phyloP scores from a whole-genome alignment of 2,113 vertebrate species.

The Lepisosteus osseus region DNA sequence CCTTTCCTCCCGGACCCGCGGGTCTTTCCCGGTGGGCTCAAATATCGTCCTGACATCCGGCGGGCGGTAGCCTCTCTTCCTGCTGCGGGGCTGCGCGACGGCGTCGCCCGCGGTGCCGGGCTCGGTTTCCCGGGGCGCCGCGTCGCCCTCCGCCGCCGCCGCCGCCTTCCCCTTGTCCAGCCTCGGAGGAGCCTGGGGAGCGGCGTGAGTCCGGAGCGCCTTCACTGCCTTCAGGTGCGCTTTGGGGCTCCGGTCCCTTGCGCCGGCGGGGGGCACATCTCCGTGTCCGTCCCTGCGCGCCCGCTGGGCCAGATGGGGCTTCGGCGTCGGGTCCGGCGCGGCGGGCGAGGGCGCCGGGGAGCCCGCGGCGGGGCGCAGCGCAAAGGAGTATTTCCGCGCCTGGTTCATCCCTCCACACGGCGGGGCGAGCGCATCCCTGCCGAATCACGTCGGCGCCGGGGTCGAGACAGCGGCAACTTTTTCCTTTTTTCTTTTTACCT shows the following conservation, averaged over 20 bases:
- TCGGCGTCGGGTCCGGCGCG: slow-evolving; percentile 10
- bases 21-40: slow-evolving; percentile 48
- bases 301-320: background rate
- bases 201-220: slow-evolving; percentile 42
- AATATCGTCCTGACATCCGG: slow-evolving; percentile 73
- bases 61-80: slow-evolving; percentile 57
- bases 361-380: slow-evolving; percentile 21
- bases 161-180: slow-evolving; percentile 56
- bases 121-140: background rate
- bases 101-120: slow-evolving; percentile 23
- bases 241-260: slow-evolving; percentile 48
- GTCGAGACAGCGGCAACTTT: too few species aligned
- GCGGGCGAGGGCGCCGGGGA: slow-evolving; percentile 17
- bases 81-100: slow-evolving; percentile 32
- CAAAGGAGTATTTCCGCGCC: slow-evolving; percentile 50
- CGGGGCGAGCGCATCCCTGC: background rate
- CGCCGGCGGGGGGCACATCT: slow-evolving; percentile 39
- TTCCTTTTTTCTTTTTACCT: too few species aligned
- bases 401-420: slow-evolving; percentile 43
- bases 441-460: background rate
- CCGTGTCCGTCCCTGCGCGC: background rate
- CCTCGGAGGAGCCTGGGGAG: slow-evolving; percentile 52
- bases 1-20: slow-evolving; percentile 55
- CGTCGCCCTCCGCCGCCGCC: background rate
- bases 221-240: slow-evolving; percentile 37